Evolutionary conservation across 2,888 invertebrate species (phyloP), one percentile per base, ranked within the genome.

Genomic region (Hetaerina titia): DNA sequence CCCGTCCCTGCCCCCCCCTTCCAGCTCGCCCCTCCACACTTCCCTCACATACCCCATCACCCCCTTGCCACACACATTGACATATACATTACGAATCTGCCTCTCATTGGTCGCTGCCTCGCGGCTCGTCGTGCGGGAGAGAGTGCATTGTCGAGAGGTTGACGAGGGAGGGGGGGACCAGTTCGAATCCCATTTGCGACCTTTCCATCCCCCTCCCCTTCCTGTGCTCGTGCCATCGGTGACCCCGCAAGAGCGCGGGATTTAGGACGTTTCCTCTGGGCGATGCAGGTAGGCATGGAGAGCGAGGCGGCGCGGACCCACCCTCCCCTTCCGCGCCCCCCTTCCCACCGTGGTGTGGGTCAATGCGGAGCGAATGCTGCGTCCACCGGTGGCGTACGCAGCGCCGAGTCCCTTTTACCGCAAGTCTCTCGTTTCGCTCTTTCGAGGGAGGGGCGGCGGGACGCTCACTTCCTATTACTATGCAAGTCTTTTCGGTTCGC

Each of bases 101-200:
- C 9, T n/a, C n/a, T n/a, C 69, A 17, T 19, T 69, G 7, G n/a
- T 11, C n/a, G 69, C 11, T 45, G 45, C 45, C 45, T 45, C 1
- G 45, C 45, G 45, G n/a, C n/a, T 69, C 69, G 11, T 69, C 69
- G 69, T 69, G 11, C 17, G 13, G 11, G 60, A 60, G 60, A 60
- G 81, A 81, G 81, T 31, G 81, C 15, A 81, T 81, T 81, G 81
- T 81, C 25, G 25, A 31, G 81, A 81, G 31, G n/a, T 9, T 5
- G n/a, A n/a, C n/a, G n/a, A 8, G 2, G 69, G 31, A 81, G 74
- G 74, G 74, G 25, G 17, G 60, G 5, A 4, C 31, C 25, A 15
- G 81, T 81, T 81, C 81, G 81, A 81, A 81, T 81, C 81, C 81
- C 81, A 81, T 81, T 81, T 81, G 81, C 22, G 81, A 31, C 31